Evolutionary conservation across 2,113 vertebrate genomes (phyloP).

Genomic region (Elephantulus edwardii): DNA sequence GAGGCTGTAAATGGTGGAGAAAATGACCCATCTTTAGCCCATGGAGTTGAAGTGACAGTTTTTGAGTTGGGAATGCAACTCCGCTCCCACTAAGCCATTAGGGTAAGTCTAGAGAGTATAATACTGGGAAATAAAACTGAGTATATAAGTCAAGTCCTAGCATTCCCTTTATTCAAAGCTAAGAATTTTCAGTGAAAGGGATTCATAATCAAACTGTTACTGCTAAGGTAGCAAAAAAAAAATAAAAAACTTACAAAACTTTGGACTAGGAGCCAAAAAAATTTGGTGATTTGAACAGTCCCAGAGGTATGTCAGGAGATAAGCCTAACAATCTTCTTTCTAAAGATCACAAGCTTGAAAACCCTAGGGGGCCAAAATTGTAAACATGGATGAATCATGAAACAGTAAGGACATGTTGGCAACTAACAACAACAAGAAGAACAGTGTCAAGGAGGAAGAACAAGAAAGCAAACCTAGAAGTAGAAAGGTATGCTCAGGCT

Average conservation of each 20-base stretch:
- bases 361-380: background rate
- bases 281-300: background rate
- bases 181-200: background rate
- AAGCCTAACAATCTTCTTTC: background rate
- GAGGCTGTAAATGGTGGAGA: too few relatives aligned
- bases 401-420: too few relatives aligned
- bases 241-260: background rate
- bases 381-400: too few relatives aligned
- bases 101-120: background rate
- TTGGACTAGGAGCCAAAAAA: background rate
- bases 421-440: too few relatives aligned
- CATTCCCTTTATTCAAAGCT: background rate
- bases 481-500: background rate
- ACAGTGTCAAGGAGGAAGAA: too few relatives aligned
- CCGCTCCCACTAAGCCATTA: too few relatives aligned
- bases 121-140: background rate
- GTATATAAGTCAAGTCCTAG: background rate
- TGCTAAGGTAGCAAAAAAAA: background rate
- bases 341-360: background rate
- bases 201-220: background rate
- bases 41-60: too few relatives aligned
- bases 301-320: background rate
- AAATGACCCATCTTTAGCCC: too few relatives aligned
- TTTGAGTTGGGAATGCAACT: too few relatives aligned
- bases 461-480: background rate